These are phyloP conservation scores for Nasonia giraulti DNA, from an alignment of 1,140 invertebrate species.

Conservation along the genomic window DNA sequence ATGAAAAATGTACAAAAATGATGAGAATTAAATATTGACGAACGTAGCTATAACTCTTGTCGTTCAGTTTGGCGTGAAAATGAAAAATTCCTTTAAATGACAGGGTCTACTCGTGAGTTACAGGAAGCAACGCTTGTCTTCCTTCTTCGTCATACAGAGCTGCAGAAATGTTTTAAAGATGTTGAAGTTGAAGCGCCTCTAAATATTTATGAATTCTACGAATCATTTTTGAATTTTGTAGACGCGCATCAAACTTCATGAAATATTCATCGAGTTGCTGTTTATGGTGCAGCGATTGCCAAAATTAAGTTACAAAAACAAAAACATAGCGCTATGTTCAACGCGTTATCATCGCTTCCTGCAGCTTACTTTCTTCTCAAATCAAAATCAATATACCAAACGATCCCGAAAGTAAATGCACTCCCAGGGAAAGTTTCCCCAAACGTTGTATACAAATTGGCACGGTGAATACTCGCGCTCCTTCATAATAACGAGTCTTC, in stretches of 20 bases:
- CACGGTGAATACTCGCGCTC: slow-evolving; percentile 3
- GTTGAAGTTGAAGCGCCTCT: neutral
- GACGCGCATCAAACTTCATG: neutral
- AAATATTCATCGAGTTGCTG: neutral
- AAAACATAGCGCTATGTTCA: neutral
- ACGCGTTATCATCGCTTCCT: neutral
- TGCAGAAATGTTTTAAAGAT: neutral
- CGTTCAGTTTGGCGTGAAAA: neutral
- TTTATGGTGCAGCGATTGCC: neutral
- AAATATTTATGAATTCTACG: neutral
- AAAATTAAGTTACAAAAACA: neutral
- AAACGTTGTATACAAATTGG: slow-evolving; percentile 26
- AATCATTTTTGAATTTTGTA: neutral
- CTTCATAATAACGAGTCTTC: neutral
- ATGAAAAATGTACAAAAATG: neutral
- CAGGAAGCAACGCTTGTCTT: neutral
- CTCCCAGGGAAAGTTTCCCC: neutral
- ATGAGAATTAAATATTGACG: neutral
- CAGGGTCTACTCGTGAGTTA: neutral
- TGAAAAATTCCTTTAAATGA: neutral
- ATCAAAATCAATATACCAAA: neutral
- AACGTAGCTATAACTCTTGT: neutral
- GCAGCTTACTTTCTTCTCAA: neutral
- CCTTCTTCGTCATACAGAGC: neutral
- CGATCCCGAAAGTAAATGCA: neutral